Percentiles rank a stretch among this genome's conserved stretches.
Conservation (phyloP, 1,140 invertebrate genomes). For the Drosophila oshimai region DNA sequence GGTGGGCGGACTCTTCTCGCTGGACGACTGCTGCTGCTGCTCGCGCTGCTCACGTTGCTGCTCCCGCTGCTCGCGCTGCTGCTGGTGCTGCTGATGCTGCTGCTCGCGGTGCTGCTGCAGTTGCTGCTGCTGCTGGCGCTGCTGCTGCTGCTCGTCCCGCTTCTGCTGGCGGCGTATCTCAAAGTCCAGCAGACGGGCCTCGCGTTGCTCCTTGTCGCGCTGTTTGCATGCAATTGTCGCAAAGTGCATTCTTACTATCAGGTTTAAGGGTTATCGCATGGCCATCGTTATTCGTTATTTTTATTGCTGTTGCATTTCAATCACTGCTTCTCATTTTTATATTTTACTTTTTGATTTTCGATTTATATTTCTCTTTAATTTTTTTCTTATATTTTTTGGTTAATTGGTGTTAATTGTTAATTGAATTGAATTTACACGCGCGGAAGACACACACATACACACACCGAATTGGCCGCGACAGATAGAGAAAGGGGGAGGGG, state of each 20-base stretch:
- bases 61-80: conserved; percentile 48
- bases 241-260: conserved; percentile 79
- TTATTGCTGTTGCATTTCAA: conserved; percentile 19
- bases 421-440: conserved; percentile 32
- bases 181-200: conserved; percentile 81
- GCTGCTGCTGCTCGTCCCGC: conserved; percentile 80
- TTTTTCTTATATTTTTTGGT: conserved; percentile 7
- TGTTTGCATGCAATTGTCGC: conserved; percentile 81
- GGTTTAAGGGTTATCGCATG: conserved; percentile 38
- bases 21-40: conserved; percentile 39
- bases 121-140: conserved; percentile 76
- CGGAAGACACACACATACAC: conserved; percentile 21
- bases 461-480: conserved; percentile 32
- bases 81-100: conserved; percentile 58
- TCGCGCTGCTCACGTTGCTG: conserved; percentile 30
- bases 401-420: conserved; percentile 13
- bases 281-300: conserved; percentile 25
- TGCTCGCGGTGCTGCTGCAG: conserved; percentile 69
- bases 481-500: conserved; percentile 34
- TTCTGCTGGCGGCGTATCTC: conserved; percentile 82
- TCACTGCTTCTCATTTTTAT: conserved; percentile 11
- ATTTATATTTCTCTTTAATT: not conserved
- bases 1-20: conserved; percentile 56
- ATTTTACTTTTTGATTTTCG: conserved; percentile 7
- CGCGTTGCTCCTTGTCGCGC: conserved; percentile 82